Base-by-base conservation (phyloP, 2,888 invertebrate species). In the Volucella zonaria region DNA sequence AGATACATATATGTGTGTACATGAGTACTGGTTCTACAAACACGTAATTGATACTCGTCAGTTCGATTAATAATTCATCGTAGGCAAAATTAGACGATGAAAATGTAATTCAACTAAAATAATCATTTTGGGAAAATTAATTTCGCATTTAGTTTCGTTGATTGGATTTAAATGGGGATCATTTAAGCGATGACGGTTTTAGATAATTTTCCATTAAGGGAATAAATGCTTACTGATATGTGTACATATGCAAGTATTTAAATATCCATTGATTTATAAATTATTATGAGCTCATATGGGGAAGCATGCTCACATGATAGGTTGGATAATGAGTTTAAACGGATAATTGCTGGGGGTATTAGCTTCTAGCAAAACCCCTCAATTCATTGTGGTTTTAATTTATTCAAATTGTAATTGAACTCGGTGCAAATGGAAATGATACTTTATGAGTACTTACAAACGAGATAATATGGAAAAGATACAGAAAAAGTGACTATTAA, bases 91-190 rank as follows among this genome's bases (percentile, higher is more conserved):
- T 81, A 81, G 81, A 85, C 81, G 78, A 85, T 86, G 82, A 77
- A 86, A 86, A 86, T 82, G 79, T 86, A 75, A 86, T 82, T 86
- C 76, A 82, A 82, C 82, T 79, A 82, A 86, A 82, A 62, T 82
- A 79, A 86, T 82, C 78, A 79, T 82, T 79, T 71, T 78, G 66
- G 42, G 78, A 71, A 82, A 79, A 86, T 82, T 86, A 86, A 82
- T 75, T 78, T 86, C 78, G 62, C 81, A 79, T 86, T 86, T 86
- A 77, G 86, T 86, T 81, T 76, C 45, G 74, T 74, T 82, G 81
- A 81, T 86, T 86, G 81, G 70, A 78, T 86, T 82, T 68, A 86
- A 82, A 86, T 86, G 76, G 81, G 76, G 62, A 76, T 62, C 71
- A 77, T 76, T 85, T 85, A 76, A 61, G 71, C 71, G 85, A 81